Conservation (phyloP, 2,113 vertebrate genomes). For the Tetrao urogallus region DNA sequence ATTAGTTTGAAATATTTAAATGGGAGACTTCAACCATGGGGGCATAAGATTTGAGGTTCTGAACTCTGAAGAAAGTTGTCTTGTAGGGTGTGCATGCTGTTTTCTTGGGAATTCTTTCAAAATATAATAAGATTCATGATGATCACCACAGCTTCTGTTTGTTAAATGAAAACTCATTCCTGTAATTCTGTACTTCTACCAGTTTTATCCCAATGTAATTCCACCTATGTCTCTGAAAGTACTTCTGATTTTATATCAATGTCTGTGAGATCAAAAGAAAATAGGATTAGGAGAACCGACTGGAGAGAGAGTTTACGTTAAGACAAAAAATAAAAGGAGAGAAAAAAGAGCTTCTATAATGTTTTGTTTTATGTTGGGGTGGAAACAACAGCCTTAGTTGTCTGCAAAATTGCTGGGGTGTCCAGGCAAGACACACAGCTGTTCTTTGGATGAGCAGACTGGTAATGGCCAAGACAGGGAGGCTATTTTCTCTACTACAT, state of each 20-base stretch:
- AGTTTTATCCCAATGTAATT: not conserved
- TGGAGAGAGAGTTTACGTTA: not conserved
- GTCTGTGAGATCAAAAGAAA: not conserved
- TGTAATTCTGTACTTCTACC: not conserved
- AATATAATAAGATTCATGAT: not conserved
- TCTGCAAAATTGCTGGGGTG: not conserved
- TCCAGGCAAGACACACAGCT: not conserved
- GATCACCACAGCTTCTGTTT: not conserved
- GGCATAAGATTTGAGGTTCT: not conserved
- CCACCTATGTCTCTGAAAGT: not conserved
- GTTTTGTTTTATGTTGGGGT: not conserved
- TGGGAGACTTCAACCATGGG: not conserved
- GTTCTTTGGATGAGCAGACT: not conserved
- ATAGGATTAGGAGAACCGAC: not conserved
- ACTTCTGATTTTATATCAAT: not conserved
- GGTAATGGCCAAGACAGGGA: not conserved
- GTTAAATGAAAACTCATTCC: conserved; percentile 22
- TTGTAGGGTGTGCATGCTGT: not conserved
- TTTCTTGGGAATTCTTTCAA: conserved; percentile 7
- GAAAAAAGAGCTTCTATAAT: not conserved
- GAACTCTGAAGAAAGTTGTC: not conserved
- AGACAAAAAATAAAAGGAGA: not conserved
- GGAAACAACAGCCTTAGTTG: not conserved
- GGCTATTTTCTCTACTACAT: not conserved
- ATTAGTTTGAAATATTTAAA: not conserved